Conservation (phyloP, 2,888 invertebrate species). For the Ormyrus rosae region DNA sequence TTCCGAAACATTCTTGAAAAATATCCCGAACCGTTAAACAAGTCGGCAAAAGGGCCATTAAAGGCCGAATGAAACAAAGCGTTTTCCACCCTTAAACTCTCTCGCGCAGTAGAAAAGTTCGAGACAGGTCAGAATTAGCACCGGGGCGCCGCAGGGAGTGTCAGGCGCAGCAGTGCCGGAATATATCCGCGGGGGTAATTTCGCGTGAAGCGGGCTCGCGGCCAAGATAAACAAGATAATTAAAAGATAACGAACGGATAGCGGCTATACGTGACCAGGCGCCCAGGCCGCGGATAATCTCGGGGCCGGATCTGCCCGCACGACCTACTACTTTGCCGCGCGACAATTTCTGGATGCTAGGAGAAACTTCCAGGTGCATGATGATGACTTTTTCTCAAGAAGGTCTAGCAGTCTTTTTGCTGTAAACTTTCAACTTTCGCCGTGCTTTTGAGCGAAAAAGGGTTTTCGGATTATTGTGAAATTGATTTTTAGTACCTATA, state of each 20-base stretch:
- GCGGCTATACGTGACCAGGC: slow-evolving; percentile 48
- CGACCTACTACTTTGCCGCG: background rate
- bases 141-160: too few relatives aligned
- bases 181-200: slow-evolving; percentile 59
- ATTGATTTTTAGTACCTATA: too few relatives aligned
- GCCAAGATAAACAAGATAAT: slow-evolving; percentile 73
- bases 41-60: background rate
- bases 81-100: slow-evolving; percentile 6
- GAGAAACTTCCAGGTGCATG: background rate
- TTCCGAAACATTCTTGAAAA: too few relatives aligned
- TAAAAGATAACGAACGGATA: slow-evolving; percentile 73
- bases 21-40: too few relatives aligned
- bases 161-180: slow-evolving; percentile 1
- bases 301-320: slow-evolving; percentile 32
- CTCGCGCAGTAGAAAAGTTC: slow-evolving; percentile 18
- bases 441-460: too few relatives aligned
- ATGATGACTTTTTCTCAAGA: background rate
- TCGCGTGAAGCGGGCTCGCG: slow-evolving; percentile 55
- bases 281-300: slow-evolving; percentile 40
- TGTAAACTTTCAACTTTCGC: too few relatives aligned
- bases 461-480: too few relatives aligned
- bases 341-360: background rate
- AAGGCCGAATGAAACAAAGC: slow-evolving; percentile 9
- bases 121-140: slow-evolving; percentile 3
- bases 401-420: too few relatives aligned